Evolutionary conservation across 2,888 invertebrate species (phyloP), one percentile per base, ranked within the genome.

Genomic region (Platypus cylindrus): DNA sequence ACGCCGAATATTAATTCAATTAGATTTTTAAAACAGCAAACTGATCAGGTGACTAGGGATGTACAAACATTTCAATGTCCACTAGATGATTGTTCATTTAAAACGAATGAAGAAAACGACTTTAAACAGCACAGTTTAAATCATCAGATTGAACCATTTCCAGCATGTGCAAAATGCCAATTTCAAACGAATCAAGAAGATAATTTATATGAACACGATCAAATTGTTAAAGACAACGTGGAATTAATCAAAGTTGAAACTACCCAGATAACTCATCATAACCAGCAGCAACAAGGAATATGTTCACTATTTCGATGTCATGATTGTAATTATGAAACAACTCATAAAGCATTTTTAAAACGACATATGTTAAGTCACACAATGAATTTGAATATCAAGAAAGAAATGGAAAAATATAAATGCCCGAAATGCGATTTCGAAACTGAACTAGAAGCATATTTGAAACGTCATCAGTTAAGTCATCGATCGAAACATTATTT

Each of bases 311-410:
- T 32, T 26, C 38, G 38, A 20, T 41, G 41, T 30, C 26, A 41
- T 17, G 36, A 41, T 26, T 41, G 41, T 32, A 36, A 38, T 22
- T 41, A 41, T 29, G 36, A 38, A 31, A 41, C 41, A 7, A 41
- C 38, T 32, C 36, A 38, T 5, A 41, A 41, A 20, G 41, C 41
- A 24, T 41, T 41, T 37, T 20, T 41, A 28, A 38, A 41, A 25
- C 28, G 41, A 5, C 41, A 41, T 14, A 38, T 41, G 38, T 26
- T 34, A 31, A 26, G 33, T 12, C 41, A 41, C 17, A 36, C 41
- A 2, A 27, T 41, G 18, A 41, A 41, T 31, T 14, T 33, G 2
- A 38, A 38, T 25, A 24, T 38, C 18, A 34, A 41, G 36, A 17
- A 23, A 3, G 40, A 40, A 34, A 5, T 9, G 18, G 41, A 37